Evolutionary conservation across 2,113 vertebrate genomes (phyloP).

Genomic region (Eurystomus gularis): DNA sequence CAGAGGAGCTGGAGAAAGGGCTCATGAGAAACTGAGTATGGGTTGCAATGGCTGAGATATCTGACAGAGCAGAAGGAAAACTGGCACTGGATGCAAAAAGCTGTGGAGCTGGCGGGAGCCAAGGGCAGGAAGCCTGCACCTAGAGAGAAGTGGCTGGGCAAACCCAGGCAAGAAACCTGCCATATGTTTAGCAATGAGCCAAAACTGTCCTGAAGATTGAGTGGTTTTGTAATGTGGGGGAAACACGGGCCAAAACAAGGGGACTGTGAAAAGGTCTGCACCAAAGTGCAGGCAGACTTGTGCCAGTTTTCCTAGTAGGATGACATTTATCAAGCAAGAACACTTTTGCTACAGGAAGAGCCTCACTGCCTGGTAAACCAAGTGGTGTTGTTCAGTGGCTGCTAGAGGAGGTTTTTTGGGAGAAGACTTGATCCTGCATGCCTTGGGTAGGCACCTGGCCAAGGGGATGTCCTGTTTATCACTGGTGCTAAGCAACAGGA

Average conservation of each 20-base stretch:
- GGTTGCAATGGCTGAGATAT: neutral
- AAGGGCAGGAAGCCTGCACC: neutral
- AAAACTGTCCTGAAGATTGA: neutral
- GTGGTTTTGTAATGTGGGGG: neutral
- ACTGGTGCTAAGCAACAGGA: neutral
- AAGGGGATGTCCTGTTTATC: neutral
- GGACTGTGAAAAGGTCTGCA: neutral
- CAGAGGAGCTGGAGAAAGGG: neutral
- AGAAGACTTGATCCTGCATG: conserved; percentile 26
- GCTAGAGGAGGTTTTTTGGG: neutral
- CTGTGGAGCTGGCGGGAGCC: neutral
- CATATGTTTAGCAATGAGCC: neutral
- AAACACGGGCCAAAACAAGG: neutral
- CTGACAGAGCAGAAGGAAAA: neutral
- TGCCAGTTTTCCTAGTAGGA: neutral
- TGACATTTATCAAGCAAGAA: neutral
- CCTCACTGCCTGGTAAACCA: neutral
- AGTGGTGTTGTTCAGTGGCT: neutral
- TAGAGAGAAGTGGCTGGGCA: neutral
- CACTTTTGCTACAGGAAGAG: neutral
- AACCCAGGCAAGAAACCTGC: neutral
- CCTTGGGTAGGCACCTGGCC: neutral
- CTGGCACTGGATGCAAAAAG: neutral
- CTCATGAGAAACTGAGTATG: neutral
- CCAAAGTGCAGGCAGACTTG: neutral